Base-by-base conservation (phyloP, 92 coral and sea anemone genomes). In the Plumapathes pennacea region DNA sequence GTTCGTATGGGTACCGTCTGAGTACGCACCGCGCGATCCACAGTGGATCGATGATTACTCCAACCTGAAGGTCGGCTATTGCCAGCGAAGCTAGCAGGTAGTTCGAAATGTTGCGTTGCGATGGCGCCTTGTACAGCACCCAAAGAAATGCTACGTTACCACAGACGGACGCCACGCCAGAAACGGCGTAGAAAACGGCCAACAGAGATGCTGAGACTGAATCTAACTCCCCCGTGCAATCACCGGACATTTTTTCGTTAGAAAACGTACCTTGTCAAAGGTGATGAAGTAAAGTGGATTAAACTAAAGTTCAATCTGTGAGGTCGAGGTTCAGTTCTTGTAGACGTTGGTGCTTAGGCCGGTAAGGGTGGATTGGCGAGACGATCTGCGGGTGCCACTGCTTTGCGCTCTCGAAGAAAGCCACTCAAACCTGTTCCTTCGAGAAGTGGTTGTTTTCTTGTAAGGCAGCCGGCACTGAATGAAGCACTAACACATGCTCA, bases 41-140 rank as follows among this genome's bases (percentile, higher is more conserved):
- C 21, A 66, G n/a, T 6, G 73, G 73, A 30, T 66, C 73, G 23
- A 66, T 66, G 10, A 66, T 33, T 18, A 66, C 24, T 0, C 73
- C 73, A 3, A 66, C 73, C 14, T 51, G 33, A 31, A 66, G 42
- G 43, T 66, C 73, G 0, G 73, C 62, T 40, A 52, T 3, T 4
- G 62, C 53, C 32, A 66, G 20, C 24, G 73, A 66, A 40, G 47
- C 38, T 43, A 66, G 7, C 18, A 66, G 44, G 25, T 40, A 28
- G 73, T 66, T 66, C 1, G 73, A 53, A 31, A 30, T 29, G 3
- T 61, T 66, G 40, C 62, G 52, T 10, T 51, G 11, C 0, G 54
- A 10, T 23, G 37, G 63, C 0, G 63, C 24, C 42, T 66, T 51
- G 53, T 40, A 39, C 2, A 66, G 28, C 4, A 66, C 63, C 73